These are phyloP conservation scores for Tachycineta bicolor DNA, from an alignment of 2,113 vertebrate species.

Conservation along the genomic window DNA sequence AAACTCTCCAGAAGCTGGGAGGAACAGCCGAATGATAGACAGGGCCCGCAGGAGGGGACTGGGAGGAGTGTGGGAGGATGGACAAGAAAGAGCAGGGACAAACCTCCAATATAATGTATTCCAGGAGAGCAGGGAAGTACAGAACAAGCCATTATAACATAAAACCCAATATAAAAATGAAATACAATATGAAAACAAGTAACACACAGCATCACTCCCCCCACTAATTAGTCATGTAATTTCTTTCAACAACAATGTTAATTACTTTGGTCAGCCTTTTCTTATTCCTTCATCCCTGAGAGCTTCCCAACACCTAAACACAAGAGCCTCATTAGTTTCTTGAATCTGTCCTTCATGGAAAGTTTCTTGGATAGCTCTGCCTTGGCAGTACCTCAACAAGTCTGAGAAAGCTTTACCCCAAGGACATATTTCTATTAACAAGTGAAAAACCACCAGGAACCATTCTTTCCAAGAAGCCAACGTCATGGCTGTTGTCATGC, in stretches of 20 bases:
- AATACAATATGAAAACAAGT: no score
- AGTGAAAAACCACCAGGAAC: fast-evolving
- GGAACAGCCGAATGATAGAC: no score
- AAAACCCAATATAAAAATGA: no score
- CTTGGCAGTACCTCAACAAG: background rate
- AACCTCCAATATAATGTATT: no score
- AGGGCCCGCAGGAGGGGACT: no score
- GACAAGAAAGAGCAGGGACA: no score
- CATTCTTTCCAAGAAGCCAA: background rate
- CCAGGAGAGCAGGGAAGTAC: no score
- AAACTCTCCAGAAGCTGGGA: no score
- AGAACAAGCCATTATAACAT: no score
- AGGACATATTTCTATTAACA: background rate
- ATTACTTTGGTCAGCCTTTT: background rate
- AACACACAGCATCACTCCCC: no score
- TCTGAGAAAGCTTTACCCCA: background rate
- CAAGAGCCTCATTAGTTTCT: background rate
- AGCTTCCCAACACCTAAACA: background rate
- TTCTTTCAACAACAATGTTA: background rate
- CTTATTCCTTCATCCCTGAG: background rate
- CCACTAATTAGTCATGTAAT: background rate
- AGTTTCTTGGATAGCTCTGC: background rate
- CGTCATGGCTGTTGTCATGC: background rate
- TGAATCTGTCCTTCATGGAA: background rate
- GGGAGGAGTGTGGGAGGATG: no score